Evolutionary conservation across 2,888 invertebrate species (phyloP), one percentile per base, ranked within the genome.

Genomic region (Hypolimnas misippus): DNA sequence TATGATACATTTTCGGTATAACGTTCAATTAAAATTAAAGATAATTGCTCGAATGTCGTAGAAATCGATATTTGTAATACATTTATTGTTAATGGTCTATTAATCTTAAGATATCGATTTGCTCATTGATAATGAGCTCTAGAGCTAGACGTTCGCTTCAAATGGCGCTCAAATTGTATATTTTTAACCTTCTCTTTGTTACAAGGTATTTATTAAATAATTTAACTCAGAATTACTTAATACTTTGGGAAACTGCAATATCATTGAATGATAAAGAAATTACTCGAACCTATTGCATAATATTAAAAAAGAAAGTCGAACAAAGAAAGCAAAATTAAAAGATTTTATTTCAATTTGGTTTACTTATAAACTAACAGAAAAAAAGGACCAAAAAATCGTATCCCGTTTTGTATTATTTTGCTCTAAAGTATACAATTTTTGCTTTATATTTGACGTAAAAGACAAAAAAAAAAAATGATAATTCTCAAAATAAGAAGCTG

Each of bases 121-220:
- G 21, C 12, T 44, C 12, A 44, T 44, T 46, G 10, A 16, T 46
- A 46, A 46, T 46, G 44, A n/a, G n/a, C n/a, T n/a, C n/a, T 21
- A 46, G 21, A n/a, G n/a, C n/a, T 46, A 21, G 19, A 19, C 3
- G 19, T 44, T 46, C 12, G n/a, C 4, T 46, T 21, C 10, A 21
- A 46, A 46, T 12, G 44, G 44, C n/a, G 17, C 21, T 19, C 44
- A 46, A n/a, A 46, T 6, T 46, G 19, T 46, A 46, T 19, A 19
- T 0, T 21, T 7, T 19, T 19, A 19, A 46, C 44, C 44, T 46
- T 21, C 44, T 21, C 44, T 46, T 21, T 46, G 19, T 21, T 46
- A 46, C 4, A 46, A 46, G 44, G n/a, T 12, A 12, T 21, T 12
- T 46, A 46, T 46, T 21, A 21, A 46, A 21, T 46, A 46, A 46